Conservation (phyloP, 1,140 invertebrate species). For the Saxidomus purpurata region DNA sequence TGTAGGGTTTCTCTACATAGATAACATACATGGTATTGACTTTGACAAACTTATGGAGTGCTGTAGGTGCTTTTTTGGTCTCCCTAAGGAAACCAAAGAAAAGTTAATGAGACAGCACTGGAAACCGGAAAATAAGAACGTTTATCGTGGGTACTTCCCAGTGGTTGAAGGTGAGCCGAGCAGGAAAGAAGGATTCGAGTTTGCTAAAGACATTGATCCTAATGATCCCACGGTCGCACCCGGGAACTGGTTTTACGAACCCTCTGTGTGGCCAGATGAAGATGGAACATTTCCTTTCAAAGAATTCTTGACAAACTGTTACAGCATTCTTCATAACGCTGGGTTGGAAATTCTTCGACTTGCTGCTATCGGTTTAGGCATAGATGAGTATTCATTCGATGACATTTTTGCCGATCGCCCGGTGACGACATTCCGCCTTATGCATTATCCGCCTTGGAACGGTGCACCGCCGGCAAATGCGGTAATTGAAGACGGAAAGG, state of each 20-base stretch:
- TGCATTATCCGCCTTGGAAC: slow-evolving; percentile 75
- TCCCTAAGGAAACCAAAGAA: slow-evolving; percentile 62
- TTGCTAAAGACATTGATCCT: slow-evolving; percentile 66
- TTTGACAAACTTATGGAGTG: slow-evolving; percentile 69
- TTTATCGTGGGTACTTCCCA: slow-evolving; percentile 77
- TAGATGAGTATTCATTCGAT: slow-evolving; percentile 73
- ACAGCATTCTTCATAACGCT: slow-evolving; percentile 53
- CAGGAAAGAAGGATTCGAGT: slow-evolving; percentile 76
- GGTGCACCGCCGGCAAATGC: slow-evolving; percentile 58
- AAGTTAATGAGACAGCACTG: slow-evolving; percentile 70
- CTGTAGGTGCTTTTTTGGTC: slow-evolving; percentile 73
- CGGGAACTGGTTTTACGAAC: slow-evolving; percentile 74
- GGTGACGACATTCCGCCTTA: slow-evolving; percentile 74
- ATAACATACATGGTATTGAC: slow-evolving; percentile 73
- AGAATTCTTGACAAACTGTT: slow-evolving; percentile 62
- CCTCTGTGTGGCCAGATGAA: slow-evolving; percentile 74
- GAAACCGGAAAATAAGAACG: slow-evolving; percentile 72
- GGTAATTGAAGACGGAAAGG: slow-evolving; percentile 67
- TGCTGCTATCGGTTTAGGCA: slow-evolving; percentile 67
- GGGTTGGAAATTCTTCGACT: slow-evolving; percentile 70
- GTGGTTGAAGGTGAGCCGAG: slow-evolving; percentile 66
- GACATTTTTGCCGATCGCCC: slow-evolving; percentile 72
- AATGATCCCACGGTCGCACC: slow-evolving; percentile 58
- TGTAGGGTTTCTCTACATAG: slow-evolving; percentile 74
- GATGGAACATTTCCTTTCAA: slow-evolving; percentile 70